These are phyloP conservation scores for Dasyprocta punctata DNA, from an alignment of 2,113 vertebrate species.

Conservation along the genomic window DNA sequence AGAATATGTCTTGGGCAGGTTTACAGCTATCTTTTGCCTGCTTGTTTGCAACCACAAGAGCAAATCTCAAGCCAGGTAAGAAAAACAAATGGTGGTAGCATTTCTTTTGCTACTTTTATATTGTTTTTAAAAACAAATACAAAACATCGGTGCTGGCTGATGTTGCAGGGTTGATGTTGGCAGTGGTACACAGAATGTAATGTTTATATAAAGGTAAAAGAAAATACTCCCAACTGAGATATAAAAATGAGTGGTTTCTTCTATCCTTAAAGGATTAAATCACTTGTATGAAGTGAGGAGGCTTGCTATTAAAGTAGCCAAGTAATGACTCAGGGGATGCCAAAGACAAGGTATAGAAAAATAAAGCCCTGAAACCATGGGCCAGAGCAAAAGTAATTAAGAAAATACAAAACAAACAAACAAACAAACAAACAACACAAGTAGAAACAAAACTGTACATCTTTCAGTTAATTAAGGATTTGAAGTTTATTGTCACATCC, in stretches of 20 bases:
- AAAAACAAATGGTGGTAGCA: background rate
- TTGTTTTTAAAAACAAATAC: background rate
- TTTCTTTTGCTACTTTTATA: background rate
- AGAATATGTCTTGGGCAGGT: background rate
- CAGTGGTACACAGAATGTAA: background rate
- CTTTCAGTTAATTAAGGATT: background rate
- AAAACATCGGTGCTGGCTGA: background rate
- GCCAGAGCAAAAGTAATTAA: background rate
- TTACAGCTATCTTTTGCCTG: background rate
- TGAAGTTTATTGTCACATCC: background rate
- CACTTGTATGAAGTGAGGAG: background rate
- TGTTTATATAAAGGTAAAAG: background rate
- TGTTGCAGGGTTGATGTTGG: background rate
- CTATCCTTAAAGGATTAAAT: background rate
- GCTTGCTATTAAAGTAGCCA: background rate
- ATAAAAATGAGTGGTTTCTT: slow-evolving; percentile 13
- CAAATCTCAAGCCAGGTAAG: background rate
- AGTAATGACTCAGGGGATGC: background rate
- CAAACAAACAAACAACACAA: background rate
- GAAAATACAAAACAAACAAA: background rate
- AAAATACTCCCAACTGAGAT: background rate
- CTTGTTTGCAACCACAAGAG: background rate
- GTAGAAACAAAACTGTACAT: background rate
- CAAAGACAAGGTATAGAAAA: background rate
- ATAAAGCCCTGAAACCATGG: background rate